These are phyloP conservation scores for Proctacanthus coquilletti DNA, from an alignment of 1,140 invertebrate species.

Conservation along the genomic window DNA sequence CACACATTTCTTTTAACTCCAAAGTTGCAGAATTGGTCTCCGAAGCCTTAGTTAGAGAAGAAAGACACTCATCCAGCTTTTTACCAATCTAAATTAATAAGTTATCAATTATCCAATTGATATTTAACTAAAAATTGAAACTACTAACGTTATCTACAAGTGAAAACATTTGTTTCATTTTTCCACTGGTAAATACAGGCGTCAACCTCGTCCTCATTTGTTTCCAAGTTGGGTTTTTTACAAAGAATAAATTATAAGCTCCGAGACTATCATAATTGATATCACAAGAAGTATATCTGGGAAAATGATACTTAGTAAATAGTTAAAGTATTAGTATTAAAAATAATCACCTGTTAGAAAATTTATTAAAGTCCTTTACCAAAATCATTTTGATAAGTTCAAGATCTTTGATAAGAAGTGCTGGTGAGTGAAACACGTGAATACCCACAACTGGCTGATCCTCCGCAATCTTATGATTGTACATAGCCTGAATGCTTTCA, in stretches of 20 bases:
- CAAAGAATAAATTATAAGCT: slow-evolving; percentile 16
- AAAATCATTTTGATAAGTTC: slow-evolving; percentile 35
- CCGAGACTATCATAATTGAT: slow-evolving; percentile 15
- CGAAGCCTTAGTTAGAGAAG: neutral
- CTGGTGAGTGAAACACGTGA: slow-evolving; percentile 28
- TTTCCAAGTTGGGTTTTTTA: slow-evolving; percentile 32
- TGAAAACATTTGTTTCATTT: slow-evolving; percentile 38
- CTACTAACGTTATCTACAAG: slow-evolving; percentile 12
- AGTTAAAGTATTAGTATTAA: no score
- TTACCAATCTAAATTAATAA: neutral
- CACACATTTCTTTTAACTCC: slow-evolving; percentile 19
- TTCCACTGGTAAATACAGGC: slow-evolving; percentile 36
- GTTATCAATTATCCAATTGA: neutral
- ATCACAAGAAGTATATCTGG: slow-evolving; percentile 12
- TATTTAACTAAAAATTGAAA: neutral
- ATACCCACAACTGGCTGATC: slow-evolving; percentile 23
- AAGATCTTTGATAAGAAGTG: slow-evolving; percentile 32
- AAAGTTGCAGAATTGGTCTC: no score
- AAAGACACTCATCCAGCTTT: neutral
- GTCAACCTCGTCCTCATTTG: slow-evolving; percentile 33
- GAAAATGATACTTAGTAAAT: no score
- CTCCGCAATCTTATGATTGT: slow-evolving; percentile 12
- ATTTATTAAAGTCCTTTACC: slow-evolving; percentile 32
- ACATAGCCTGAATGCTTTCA: slow-evolving; percentile 13
- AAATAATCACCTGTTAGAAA: slow-evolving; percentile 17